Percentiles rank a stretch among this genome's conserved stretches.
Evolutionary conservation across 1,140 invertebrate genomes (phyloP).

Genomic region (Zophobas morio): DNA sequence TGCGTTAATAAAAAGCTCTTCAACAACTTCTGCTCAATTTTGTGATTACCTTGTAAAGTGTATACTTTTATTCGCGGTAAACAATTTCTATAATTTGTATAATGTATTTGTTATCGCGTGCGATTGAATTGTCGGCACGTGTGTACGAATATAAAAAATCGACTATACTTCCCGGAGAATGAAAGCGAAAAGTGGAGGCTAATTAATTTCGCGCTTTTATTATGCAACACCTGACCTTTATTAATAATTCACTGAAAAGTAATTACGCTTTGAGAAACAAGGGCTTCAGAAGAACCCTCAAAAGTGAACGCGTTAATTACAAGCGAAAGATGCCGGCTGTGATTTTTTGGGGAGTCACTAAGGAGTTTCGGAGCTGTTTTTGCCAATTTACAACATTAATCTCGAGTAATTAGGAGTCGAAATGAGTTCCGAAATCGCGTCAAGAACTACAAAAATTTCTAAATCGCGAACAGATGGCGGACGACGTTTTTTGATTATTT

Average conservation of each 20-base stretch:
- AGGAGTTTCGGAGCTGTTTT: neutral
- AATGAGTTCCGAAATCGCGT: neutral
- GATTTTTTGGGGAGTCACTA: too few relatives aligned
- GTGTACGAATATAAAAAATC: too few relatives aligned
- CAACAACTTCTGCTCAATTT: too few relatives aligned
- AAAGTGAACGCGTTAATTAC: slow-evolving; percentile 10
- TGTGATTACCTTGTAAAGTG: too few relatives aligned
- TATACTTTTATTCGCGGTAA: too few relatives aligned
- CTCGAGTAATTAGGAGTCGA: neutral
- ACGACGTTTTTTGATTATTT: neutral
- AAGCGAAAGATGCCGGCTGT: neutral
- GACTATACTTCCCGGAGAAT: too few relatives aligned
- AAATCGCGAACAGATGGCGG: neutral
- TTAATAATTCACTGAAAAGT: slow-evolving; percentile 4
- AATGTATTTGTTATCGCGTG: too few relatives aligned
- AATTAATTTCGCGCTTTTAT: slow-evolving; percentile 10
- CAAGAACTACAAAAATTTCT: neutral
- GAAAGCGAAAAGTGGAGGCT: neutral
- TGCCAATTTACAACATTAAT: neutral
- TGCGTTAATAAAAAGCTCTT: too few relatives aligned
- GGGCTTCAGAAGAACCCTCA: slow-evolving; percentile 3
- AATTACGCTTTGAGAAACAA: slow-evolving; percentile 9
- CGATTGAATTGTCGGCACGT: too few relatives aligned
- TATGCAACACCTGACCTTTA: slow-evolving; percentile 16
- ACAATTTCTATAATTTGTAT: too few relatives aligned